Conservation (phyloP, 2,888 invertebrate species). For the Archips crataeganus region DNA sequence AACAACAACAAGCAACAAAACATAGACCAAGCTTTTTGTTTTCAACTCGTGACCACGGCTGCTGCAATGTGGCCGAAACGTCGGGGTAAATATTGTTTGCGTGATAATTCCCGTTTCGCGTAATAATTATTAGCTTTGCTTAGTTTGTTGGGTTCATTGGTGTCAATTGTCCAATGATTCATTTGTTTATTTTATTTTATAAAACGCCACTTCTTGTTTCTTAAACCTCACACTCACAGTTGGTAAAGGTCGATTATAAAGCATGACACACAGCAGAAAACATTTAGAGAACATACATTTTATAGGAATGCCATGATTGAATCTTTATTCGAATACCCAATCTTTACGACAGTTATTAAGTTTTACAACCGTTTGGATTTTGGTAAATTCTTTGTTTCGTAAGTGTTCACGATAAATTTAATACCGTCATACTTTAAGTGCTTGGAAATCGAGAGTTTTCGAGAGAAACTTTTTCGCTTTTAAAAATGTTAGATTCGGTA, state of each 20-base stretch:
- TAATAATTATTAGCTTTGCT: no score
- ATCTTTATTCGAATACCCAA: conserved; percentile 22
- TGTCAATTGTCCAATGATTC: no score
- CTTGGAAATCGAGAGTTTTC: conserved; percentile 5
- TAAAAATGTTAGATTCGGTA: no score
- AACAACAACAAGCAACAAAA: no score
- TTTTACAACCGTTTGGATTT: conserved; percentile 15
- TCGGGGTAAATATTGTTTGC: no score
- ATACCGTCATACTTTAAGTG: neutral
- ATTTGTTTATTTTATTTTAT: no score
- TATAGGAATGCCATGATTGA: conserved; percentile 17
- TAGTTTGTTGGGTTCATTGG: no score
- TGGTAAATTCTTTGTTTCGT: conserved; percentile 19
- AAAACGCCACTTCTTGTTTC: conserved; percentile 2
- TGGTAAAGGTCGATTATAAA: conserved; percentile 33
- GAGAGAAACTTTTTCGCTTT: no score
- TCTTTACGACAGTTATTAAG: conserved; percentile 22
- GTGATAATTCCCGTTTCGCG: no score
- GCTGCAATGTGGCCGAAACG: no score
- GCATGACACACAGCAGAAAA: conserved; percentile 28
- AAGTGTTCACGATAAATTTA: neutral
- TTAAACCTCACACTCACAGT: conserved; percentile 5
- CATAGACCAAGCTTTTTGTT: no score
- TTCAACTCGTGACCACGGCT: no score
- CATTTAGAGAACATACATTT: conserved; percentile 31